phyloP scores from a whole-genome alignment of 2,797 vertebrate genomes.

The Nyctibius grandis region DNA sequence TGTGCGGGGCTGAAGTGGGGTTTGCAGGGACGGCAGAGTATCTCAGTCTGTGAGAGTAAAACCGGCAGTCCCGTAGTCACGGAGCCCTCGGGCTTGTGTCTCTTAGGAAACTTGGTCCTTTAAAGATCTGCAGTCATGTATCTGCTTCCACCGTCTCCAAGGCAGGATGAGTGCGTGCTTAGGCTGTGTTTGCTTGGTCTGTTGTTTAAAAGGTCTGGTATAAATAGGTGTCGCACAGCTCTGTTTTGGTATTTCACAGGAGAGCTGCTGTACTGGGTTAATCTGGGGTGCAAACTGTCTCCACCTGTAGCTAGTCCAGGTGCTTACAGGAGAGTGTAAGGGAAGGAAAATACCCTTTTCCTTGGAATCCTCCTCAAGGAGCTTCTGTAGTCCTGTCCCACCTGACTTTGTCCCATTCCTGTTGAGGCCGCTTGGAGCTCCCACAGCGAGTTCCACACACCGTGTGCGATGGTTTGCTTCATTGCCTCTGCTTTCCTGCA shows the following conservation, averaged over 20 bases:
- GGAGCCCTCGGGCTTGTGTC: background rate
- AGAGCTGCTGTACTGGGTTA: background rate
- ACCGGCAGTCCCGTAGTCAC: fast-evolving
- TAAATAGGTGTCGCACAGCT: fast-evolving
- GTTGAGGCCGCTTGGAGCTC: background rate
- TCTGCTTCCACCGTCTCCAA: fast-evolving
- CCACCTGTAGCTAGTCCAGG: background rate
- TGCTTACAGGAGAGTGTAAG: background rate
- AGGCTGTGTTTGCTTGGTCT: background rate
- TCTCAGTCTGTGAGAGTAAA: too few relatives aligned
- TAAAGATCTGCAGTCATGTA: fast-evolving
- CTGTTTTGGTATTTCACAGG: background rate
- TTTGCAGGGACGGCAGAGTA: background rate
- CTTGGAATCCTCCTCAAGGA: background rate
- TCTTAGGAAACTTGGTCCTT: background rate
- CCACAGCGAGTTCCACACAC: too few relatives aligned
- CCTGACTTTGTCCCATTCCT: background rate
- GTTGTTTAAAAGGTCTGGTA: background rate
- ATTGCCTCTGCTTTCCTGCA: background rate
- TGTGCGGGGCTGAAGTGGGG: background rate
- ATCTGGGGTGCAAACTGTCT: too few relatives aligned
- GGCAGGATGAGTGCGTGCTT: fast-evolving
- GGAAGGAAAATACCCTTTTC: background rate
- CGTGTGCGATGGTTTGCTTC: fast-evolving
- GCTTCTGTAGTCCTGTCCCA: background rate